Conservation (phyloP, 2,888 invertebrate species). For the Himalopsyche kuldschensis region DNA sequence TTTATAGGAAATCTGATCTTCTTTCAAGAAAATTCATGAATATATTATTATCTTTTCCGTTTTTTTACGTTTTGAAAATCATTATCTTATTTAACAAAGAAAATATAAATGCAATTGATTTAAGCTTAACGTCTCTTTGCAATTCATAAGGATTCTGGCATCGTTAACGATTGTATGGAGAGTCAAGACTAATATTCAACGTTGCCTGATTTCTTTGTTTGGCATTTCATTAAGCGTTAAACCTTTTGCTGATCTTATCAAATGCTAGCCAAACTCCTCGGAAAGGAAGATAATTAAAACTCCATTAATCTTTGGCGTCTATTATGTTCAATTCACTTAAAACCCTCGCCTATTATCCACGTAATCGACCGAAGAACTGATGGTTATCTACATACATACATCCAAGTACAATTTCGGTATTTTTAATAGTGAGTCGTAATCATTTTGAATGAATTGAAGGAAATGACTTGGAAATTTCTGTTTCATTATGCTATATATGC, state of each 20-base stretch:
- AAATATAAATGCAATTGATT: neutral
- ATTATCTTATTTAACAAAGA: too few relatives aligned
- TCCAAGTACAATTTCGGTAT: slow-evolving; percentile 13
- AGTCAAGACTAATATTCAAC: neutral
- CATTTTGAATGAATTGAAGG: slow-evolving; percentile 24
- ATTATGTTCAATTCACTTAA: slow-evolving; percentile 39
- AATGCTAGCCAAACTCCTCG: slow-evolving; percentile 2
- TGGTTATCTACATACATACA: slow-evolving; percentile 17
- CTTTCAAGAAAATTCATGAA: too few relatives aligned
- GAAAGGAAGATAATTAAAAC: slow-evolving; percentile 39
- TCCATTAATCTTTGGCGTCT: slow-evolving; percentile 39
- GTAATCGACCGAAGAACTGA: slow-evolving; percentile 30
- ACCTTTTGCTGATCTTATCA: slow-evolving; percentile 31
- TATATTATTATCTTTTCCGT: too few relatives aligned
- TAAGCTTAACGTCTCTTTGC: neutral
- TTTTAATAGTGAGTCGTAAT: slow-evolving; percentile 6
- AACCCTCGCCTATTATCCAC: slow-evolving; percentile 37
- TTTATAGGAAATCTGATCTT: too few relatives aligned
- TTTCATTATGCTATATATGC: neutral
- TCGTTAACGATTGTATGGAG: neutral
- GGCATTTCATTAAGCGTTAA: slow-evolving; percentile 21
- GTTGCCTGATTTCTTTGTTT: slow-evolving; percentile 2
- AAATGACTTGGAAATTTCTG: slow-evolving; percentile 17
- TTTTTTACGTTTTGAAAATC: too few relatives aligned
- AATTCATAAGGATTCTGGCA: neutral